Percentiles rank a stretch among this genome's conserved stretches.
Conservation (phyloP, 2,113 vertebrate genomes). For the Puntigrus tetrazona region DNA sequence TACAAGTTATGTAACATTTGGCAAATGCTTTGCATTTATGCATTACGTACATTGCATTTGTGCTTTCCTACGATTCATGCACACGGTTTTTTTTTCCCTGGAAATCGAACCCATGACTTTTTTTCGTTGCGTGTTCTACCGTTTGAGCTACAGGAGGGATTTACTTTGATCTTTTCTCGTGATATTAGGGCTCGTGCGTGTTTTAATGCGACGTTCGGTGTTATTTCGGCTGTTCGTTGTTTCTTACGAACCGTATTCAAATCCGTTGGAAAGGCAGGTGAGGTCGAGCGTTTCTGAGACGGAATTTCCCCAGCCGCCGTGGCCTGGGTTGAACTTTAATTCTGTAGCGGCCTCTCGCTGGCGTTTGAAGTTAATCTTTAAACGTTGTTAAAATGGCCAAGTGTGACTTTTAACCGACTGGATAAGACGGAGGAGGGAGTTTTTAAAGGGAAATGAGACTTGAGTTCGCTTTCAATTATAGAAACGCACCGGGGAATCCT, state of each 20-base stretch:
- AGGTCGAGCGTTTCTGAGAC: not conserved
- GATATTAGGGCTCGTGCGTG: not conserved
- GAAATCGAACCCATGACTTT: not conserved
- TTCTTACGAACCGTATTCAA: not conserved
- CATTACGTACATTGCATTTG: no score
- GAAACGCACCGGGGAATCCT: not conserved
- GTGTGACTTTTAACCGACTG: not conserved
- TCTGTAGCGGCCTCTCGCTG: not conserved
- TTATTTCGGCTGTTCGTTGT: not conserved
- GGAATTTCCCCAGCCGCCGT: conserved; percentile 3
- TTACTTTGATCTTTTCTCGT: not conserved
- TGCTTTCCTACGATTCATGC: not conserved
- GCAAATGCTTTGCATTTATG: not conserved
- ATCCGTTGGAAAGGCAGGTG: conserved; percentile 13
- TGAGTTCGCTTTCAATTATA: not conserved
- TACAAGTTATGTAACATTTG: no score
- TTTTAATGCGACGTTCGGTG: not conserved
- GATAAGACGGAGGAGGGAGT: not conserved
- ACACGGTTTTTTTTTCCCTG: not conserved
- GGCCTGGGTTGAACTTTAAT: conserved; percentile 25
- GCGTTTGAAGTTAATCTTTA: conserved; percentile 30
- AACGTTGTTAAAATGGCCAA: not conserved
- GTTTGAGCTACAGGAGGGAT: not conserved
- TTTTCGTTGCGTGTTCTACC: not conserved
- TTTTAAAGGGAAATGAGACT: conserved; percentile 4